A percentile compares a stretch with the other conserved stretches of the same genome.
These are phyloP conservation scores for Ruditapes philippinarum DNA, from an alignment of 1,140 invertebrate genomes.

Conservation along the genomic window DNA sequence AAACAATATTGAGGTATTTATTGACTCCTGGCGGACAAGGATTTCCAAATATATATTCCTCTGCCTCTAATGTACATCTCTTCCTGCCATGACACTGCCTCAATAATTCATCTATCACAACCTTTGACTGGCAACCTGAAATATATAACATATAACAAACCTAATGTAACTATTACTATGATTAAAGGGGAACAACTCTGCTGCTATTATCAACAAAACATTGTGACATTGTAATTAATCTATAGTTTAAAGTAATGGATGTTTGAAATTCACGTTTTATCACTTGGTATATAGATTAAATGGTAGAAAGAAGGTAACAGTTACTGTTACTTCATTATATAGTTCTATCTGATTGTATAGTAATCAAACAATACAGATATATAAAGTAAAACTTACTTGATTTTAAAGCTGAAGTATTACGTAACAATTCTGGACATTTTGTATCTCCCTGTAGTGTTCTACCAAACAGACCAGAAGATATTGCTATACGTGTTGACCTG, in stretches of 20 bases:
- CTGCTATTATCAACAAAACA: no score
- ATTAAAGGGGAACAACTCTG: no score
- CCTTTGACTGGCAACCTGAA: conserved; percentile 94
- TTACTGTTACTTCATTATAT: no score
- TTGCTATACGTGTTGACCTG: conserved; percentile 91
- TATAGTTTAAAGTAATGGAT: no score
- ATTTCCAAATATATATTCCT: conserved; percentile 94
- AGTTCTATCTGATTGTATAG: no score
- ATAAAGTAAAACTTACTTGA: conserved; percentile 31
- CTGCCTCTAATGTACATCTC: conserved; percentile 93
- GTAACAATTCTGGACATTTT: conserved; percentile 90
- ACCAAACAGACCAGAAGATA: conserved; percentile 96
- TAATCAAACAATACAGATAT: background rate
- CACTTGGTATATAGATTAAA: no score
- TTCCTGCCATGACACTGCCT: conserved; percentile 95
- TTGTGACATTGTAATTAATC: no score
- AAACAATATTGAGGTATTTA: conserved; percentile 96
- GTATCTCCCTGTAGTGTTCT: conserved; percentile 94
- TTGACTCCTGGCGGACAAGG: conserved; percentile 94
- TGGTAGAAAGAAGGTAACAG: no score
- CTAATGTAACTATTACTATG: no score
- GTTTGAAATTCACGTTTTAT: no score
- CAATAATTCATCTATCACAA: conserved; percentile 96
- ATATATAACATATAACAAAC: no score
- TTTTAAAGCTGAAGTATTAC: conserved; percentile 59